Conservation (phyloP, 64 coral and sea anemone species). For the Montipora foliosa region DNA sequence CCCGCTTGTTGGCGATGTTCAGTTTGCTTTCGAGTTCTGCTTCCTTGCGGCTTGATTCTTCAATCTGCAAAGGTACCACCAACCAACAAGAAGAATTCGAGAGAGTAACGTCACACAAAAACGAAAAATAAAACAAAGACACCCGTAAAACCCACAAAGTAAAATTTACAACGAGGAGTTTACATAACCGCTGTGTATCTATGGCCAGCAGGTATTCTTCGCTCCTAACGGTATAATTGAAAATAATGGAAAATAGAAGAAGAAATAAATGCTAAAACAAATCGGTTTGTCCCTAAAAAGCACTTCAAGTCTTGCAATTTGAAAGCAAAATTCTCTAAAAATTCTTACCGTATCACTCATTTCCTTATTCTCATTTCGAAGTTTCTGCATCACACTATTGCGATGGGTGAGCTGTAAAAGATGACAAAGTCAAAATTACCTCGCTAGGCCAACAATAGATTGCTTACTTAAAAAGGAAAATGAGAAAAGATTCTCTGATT, state of each 20-base stretch:
- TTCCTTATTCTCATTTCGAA: slow-evolving; percentile 66
- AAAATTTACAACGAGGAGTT: too few species aligned
- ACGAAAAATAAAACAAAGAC: too few species aligned
- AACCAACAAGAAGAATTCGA: neutral
- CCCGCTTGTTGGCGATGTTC: slow-evolving; percentile 81
- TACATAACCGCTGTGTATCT: too few species aligned
- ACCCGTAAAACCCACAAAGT: too few species aligned
- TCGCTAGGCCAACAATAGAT: too few species aligned
- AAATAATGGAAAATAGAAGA: too few species aligned
- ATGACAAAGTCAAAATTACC: neutral
- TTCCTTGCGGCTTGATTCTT: slow-evolving; percentile 72
- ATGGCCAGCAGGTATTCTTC: too few species aligned
- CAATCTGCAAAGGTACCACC: slow-evolving; percentile 36
- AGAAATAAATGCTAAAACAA: too few species aligned
- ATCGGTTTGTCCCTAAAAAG: too few species aligned
- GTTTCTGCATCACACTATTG: slow-evolving; percentile 60
- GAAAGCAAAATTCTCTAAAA: neutral
- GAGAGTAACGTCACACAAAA: neutral
- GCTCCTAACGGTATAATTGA: too few species aligned
- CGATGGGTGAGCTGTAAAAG: slow-evolving; percentile 61
- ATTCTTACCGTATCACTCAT: slow-evolving; percentile 57
- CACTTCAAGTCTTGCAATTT: neutral
- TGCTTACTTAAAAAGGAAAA: too few species aligned
- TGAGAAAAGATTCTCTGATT: too few species aligned
- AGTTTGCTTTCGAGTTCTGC: slow-evolving; percentile 86